phyloP scores from a whole-genome alignment of 2,113 vertebrate species.

The Rhinolophus sinicus region DNA sequence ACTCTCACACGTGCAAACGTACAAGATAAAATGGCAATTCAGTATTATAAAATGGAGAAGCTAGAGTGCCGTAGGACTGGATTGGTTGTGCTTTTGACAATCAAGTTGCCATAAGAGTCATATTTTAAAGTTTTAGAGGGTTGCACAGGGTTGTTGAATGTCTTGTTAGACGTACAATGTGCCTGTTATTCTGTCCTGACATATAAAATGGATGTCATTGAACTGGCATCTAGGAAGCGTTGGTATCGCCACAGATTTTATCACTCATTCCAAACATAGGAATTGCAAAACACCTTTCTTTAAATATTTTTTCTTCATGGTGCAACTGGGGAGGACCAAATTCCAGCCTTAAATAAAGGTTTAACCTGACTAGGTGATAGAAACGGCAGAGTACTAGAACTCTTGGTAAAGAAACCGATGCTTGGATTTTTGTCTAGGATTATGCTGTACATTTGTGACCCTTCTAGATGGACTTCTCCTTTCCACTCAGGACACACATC shows the following conservation, averaged over 20 bases:
- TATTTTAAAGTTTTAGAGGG: slow-evolving; percentile 82
- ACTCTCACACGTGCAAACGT: slow-evolving; percentile 74
- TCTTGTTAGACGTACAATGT: slow-evolving; percentile 81
- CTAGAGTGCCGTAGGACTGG: slow-evolving; percentile 75
- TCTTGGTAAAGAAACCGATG: not conserved
- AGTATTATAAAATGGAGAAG: slow-evolving; percentile 76
- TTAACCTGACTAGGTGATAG: not conserved
- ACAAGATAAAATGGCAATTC: slow-evolving; percentile 77
- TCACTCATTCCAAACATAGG: slow-evolving; percentile 83
- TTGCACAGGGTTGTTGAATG: slow-evolving; percentile 70
- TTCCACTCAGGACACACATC: not conserved
- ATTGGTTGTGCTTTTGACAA: slow-evolving; percentile 81
- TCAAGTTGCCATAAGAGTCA: slow-evolving; percentile 75
- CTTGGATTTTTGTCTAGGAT: not conserved
- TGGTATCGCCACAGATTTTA: slow-evolving; percentile 83
- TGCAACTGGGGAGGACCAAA: slow-evolving; percentile 14
- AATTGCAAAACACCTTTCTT: slow-evolving; percentile 80
- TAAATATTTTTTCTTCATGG: slow-evolving; percentile 77
- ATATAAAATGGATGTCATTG: slow-evolving; percentile 82
- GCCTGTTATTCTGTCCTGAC: slow-evolving; percentile 79
- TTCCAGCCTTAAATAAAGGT: slow-evolving; percentile 66
- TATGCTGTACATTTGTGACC: not conserved
- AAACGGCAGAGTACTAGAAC: not conserved
- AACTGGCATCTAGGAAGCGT: slow-evolving; percentile 81
- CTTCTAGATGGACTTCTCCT: not conserved